phyloP scores from a whole-genome alignment of 2,797 vertebrate species.

The Esox masquinongy region DNA sequence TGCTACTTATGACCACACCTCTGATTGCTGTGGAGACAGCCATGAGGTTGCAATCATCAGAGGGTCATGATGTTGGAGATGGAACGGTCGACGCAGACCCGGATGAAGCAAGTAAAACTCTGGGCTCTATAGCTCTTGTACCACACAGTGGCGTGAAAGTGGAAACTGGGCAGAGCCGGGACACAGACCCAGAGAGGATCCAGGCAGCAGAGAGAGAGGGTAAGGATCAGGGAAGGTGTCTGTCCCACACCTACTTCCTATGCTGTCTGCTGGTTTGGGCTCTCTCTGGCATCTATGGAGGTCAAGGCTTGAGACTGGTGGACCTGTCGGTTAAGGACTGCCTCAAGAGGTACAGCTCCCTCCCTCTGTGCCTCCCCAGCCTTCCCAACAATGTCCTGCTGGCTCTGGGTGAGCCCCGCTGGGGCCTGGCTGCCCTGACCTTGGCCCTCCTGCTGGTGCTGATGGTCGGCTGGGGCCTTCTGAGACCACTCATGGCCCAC shows the following conservation, averaged over 20 bases:
- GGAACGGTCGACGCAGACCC: not conserved
- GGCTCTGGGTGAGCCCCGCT: constrained; percentile 35
- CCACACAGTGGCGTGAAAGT: not conserved
- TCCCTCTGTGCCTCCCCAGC: constrained; percentile 71
- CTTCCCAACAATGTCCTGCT: constrained; percentile 44
- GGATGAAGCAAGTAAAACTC: not conserved
- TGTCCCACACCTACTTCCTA: constrained; percentile 57
- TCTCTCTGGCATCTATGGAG: constrained; percentile 51
- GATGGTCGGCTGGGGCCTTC: constrained; percentile 22
- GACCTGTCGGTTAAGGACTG: constrained; percentile 55
- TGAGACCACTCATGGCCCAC: not conserved
- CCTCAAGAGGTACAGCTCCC: constrained; percentile 51
- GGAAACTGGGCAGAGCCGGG: not conserved
- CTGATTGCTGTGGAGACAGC: constrained; percentile 68
- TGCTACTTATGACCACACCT: constrained; percentile 69
- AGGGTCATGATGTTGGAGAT: not conserved
- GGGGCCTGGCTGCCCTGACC: constrained; percentile 51
- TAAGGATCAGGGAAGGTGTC: not conserved
- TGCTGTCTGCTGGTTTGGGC: constrained; percentile 71
- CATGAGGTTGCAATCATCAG: constrained; percentile 37
- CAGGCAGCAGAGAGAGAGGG: not conserved
- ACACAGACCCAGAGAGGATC: not conserved
- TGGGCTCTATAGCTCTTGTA: not conserved
- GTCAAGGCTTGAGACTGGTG: constrained; percentile 51
- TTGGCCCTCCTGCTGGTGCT: constrained; percentile 56